These are phyloP conservation scores for Microcaecilia unicolor DNA, from an alignment of 2,797 vertebrate genomes.

Conservation along the genomic window DNA sequence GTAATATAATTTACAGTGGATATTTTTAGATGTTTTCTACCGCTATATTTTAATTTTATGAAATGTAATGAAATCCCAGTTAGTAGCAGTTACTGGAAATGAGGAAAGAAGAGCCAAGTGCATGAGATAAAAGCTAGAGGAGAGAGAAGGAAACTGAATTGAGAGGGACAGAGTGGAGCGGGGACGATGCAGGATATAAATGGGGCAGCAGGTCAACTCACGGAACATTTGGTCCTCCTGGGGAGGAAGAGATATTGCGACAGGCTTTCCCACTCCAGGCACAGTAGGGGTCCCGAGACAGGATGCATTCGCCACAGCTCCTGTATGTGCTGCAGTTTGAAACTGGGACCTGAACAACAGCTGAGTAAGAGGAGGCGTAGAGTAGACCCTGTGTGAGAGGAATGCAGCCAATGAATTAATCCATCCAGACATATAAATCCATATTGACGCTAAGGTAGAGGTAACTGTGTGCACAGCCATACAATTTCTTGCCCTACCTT, in stretches of 20 bases:
- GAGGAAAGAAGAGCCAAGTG: neutral
- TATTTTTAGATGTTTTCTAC: too few relatives aligned
- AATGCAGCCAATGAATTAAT: too few relatives aligned
- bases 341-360: slow-evolving; percentile 76
- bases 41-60: too few relatives aligned
- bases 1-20: too few relatives aligned
- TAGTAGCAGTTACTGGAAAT: too few relatives aligned
- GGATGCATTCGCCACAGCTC: slow-evolving; percentile 87
- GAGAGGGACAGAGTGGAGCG: fast-evolving
- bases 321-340: slow-evolving; percentile 87
- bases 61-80: too few relatives aligned
- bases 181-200: neutral
- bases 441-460: too few relatives aligned
- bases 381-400: slow-evolving; percentile 63
- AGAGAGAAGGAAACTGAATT: neutral
- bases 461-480: too few relatives aligned
- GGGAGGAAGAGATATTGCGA: slow-evolving; percentile 4
- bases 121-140: fast-evolving
- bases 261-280: slow-evolving; percentile 75
- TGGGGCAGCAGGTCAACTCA: slow-evolving; percentile 32
- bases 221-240: neutral
- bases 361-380: slow-evolving; percentile 72
- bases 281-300: slow-evolving; percentile 90
- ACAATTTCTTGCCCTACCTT: too few relatives aligned
- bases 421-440: too few relatives aligned